Conservation (phyloP, 1,140 invertebrate species). For the Orius laevigatus region DNA sequence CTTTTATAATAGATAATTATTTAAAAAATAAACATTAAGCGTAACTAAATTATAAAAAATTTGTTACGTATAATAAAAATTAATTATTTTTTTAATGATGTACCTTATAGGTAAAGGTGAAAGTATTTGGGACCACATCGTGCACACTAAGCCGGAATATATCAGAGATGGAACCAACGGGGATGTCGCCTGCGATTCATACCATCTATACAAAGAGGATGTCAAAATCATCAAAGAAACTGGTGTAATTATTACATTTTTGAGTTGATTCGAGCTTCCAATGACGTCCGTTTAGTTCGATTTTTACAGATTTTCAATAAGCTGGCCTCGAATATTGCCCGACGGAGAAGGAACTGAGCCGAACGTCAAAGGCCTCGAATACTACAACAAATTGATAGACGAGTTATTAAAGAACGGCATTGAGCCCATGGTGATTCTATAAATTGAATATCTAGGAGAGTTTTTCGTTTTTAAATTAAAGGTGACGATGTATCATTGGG, state of each 20-base stretch:
- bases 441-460: no score
- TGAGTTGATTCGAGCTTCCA: neutral
- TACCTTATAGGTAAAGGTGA: conserved; percentile 25
- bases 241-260: conserved; percentile 27
- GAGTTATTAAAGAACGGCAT: conserved; percentile 29
- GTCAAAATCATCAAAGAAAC: conserved; percentile 31
- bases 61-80: no score
- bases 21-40: no score
- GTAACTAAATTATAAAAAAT: no score
- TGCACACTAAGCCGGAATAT: conserved; percentile 26
- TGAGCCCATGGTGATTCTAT: conserved; percentile 35
- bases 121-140: conserved; percentile 25
- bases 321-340: conserved; percentile 43
- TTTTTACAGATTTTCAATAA: conserved; percentile 47
- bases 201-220: conserved; percentile 38
- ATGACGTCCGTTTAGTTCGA: conserved; percentile 24
- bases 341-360: conserved; percentile 34
- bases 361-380: conserved; percentile 36
- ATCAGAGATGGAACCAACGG: conserved; percentile 38
- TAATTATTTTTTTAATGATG: no score
- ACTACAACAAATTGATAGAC: conserved; percentile 32
- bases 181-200: conserved; percentile 39
- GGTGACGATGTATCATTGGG: conserved; percentile 36
- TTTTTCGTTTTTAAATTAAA: conserved; percentile 8
- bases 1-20: no score